Base-by-base conservation (phyloP, 2,797 vertebrate species). In the Ammospiza maritima region DNA sequence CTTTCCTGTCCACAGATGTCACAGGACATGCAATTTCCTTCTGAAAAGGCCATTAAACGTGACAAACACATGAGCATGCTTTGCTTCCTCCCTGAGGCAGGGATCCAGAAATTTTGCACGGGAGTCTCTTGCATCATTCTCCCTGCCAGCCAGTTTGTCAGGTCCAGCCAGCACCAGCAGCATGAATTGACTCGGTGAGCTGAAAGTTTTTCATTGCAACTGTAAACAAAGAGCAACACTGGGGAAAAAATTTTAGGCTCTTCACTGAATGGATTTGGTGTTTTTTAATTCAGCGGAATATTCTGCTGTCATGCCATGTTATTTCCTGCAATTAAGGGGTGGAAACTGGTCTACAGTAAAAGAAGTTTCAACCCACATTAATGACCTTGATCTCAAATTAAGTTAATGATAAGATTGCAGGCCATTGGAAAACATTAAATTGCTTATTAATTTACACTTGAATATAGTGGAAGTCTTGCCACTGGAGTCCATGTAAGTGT, bases 41-140 rank as follows among this genome's bases (percentile, higher is more conserved):
- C 91, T 83, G 86, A 77, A 96, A 95, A 95, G 51, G 48, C 93
- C 91, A 96, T 95, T 97, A 95, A 94, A 94, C 91, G 47, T 95
- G 84, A 92, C 92, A 97, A 91, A 88, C 86, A 66, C 70, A 70
- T 90, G 87, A 90, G 80, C 90, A 90, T 54, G 84, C 29, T 67
- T 95, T 94, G 51, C 74, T 96, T 96, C 95, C 83, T 95, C 79
- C 44, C 45, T 34, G 67, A 71, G 91, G 86, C 66, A 88, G 58
- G 53, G 73, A 92, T 89, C 44, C 65, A 93, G 54, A 82, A 66
- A 57, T 56, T 88, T 87, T 90, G 40, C 83, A 83, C 2, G 1
- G 54, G 61, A 94, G 44, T 22, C 51, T 93, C 60, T 93, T 85
- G 79, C 30, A 4, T 88, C 92, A 91, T 92, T 65, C 54, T 78